These are phyloP conservation scores for Coronaproctus castanopsis DNA, from an alignment of 2,888 invertebrate genomes.

Conservation along the genomic window DNA sequence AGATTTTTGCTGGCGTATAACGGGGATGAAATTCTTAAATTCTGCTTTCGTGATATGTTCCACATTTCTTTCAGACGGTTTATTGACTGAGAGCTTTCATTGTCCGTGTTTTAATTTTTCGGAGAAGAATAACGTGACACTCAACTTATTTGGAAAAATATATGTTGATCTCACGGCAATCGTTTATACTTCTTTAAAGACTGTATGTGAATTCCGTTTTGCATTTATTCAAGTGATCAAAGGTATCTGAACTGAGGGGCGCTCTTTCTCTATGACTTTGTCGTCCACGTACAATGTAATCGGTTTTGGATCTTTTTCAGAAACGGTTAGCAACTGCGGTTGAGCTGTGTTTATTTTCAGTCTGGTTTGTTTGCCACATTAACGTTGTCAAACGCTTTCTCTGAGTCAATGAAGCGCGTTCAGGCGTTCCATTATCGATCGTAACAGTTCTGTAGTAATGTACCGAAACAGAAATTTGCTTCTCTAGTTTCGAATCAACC, in stretches of 20 bases:
- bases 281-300: neutral
- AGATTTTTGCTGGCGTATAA: too few species aligned
- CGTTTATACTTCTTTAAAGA: too few species aligned
- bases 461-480: neutral
- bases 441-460: neutral
- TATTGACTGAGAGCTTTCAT: neutral
- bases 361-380: neutral
- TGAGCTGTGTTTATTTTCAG: neutral
- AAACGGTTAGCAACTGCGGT: neutral
- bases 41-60: neutral
- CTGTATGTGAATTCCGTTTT: neutral
- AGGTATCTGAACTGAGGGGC: neutral
- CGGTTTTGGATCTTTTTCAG: neutral
- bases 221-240: neutral
- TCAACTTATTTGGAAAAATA: neutral
- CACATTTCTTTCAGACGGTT: neutral
- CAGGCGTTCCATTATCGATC: neutral
- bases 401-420: neutral
- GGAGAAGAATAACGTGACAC: neutral
- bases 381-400: neutral
- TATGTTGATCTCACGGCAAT: too few species aligned
- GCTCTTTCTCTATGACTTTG: neutral
- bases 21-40: neutral
- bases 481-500: constrained; percentile 9
- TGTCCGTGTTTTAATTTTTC: neutral